phyloP scores from a whole-genome alignment of 1,140 invertebrate species.

The Cotesia vestalis region DNA sequence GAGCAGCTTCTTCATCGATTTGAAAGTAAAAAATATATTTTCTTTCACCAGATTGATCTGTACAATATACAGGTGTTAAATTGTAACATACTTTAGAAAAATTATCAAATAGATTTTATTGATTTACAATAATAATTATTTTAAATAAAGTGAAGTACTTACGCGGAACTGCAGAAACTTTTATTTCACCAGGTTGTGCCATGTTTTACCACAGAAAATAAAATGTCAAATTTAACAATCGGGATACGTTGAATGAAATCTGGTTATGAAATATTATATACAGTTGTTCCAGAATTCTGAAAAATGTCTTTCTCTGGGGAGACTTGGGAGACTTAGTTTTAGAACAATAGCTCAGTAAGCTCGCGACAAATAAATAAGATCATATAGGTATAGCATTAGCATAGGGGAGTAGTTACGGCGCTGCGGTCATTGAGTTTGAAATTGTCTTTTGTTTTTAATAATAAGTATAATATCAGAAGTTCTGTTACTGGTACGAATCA shows the following conservation, averaged over 20 bases:
- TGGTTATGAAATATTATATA: background rate
- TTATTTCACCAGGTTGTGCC: background rate
- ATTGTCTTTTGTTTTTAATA: background rate
- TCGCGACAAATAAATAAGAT: background rate
- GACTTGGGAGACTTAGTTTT: background rate
- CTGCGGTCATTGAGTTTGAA: background rate
- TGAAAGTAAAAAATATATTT: conserved; percentile 4
- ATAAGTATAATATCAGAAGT: background rate
- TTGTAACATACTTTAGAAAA: conserved; percentile 3
- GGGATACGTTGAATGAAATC: background rate
- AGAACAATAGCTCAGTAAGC: background rate
- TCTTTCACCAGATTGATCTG: conserved; percentile 1
- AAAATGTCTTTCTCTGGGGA: background rate
- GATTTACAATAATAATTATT: background rate
- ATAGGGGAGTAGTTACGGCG: background rate
- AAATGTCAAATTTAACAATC: background rate
- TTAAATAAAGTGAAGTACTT: conserved; percentile 1
- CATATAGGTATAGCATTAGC: background rate
- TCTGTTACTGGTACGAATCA: background rate
- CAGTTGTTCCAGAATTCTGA: background rate
- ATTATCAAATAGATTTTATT: background rate
- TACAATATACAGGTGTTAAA: background rate
- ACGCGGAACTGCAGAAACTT: background rate
- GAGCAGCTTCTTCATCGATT: background rate
- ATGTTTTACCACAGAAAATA: background rate